A percentile compares a stretch with the other conserved stretches of the same genome.
phyloP scores from a whole-genome alignment of 2,113 vertebrate genomes.

The Gobiocypris rarus region DNA sequence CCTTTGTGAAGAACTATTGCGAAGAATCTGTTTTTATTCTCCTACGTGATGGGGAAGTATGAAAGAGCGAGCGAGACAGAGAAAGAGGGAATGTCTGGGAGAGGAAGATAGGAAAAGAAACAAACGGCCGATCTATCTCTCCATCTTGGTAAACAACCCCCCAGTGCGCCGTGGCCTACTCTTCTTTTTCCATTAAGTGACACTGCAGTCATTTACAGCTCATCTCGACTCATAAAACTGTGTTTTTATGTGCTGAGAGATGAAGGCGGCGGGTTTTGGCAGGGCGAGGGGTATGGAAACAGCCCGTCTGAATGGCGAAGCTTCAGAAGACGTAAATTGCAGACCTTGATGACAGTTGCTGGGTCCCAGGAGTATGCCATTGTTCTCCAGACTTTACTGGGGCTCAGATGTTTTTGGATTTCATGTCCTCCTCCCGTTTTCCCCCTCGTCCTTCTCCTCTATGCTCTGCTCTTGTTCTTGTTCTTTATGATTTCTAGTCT shows the following conservation, averaged over 20 bases:
- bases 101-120: slow-evolving; percentile 32
- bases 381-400: slow-evolving; percentile 68
- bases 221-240: slow-evolving; percentile 63
- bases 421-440: slow-evolving; percentile 58
- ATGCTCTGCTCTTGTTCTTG: background rate
- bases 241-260: slow-evolving; percentile 75
- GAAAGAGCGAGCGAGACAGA: slow-evolving; percentile 7
- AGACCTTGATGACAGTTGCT: slow-evolving; percentile 63
- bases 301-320: slow-evolving; percentile 62
- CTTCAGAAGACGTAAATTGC: slow-evolving; percentile 70
- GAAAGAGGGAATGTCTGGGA: slow-evolving; percentile 37
- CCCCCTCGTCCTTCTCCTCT: slow-evolving; percentile 47
- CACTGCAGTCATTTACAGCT: slow-evolving; percentile 66
- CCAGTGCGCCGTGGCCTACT: slow-evolving; percentile 55
- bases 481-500: slow-evolving; percentile 61
- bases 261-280: slow-evolving; percentile 72
- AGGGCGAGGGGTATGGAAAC: slow-evolving; percentile 63
- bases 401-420: slow-evolving; percentile 65
- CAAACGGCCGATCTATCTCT: slow-evolving; percentile 22
- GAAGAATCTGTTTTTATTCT: slow-evolving; percentile 38
- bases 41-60: slow-evolving; percentile 25
- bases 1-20: slow-evolving; percentile 27
- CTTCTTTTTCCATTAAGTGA: slow-evolving; percentile 67
- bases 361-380: slow-evolving; percentile 68
- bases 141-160: slow-evolving; percentile 59